A percentile compares a stretch with the other conserved stretches of the same genome.
These are phyloP conservation scores for Chalcosyrphus nemorum DNA, from an alignment of 2,888 invertebrate species.

Conservation along the genomic window DNA sequence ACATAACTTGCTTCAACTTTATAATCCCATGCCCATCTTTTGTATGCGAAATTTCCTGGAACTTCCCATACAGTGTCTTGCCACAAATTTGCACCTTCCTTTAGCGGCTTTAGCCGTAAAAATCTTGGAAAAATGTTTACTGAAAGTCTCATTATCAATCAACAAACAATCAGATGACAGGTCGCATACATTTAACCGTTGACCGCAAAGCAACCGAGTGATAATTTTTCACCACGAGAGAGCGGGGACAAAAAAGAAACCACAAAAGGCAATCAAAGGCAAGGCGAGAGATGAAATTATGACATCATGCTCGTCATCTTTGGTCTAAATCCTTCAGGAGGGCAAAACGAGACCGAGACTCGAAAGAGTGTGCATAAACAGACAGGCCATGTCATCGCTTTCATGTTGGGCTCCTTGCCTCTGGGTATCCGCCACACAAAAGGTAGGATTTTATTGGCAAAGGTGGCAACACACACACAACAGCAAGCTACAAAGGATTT, in stretches of 20 bases:
- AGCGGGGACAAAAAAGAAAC: slow-evolving; percentile 10
- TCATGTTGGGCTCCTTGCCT: slow-evolving; percentile 19
- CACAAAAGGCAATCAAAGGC: slow-evolving; percentile 43
- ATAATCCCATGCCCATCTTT: slow-evolving; percentile 20
- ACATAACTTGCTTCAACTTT: slow-evolving; percentile 26
- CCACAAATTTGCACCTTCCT: slow-evolving; percentile 15
- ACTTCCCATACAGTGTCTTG: no score
- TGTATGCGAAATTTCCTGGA: slow-evolving; percentile 35
- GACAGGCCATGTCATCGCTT: slow-evolving; percentile 68
- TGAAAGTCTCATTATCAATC: slow-evolving; percentile 63
- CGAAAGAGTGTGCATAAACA: slow-evolving; percentile 51
- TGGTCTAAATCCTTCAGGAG: slow-evolving; percentile 35
- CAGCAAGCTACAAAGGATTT: slow-evolving; percentile 49
- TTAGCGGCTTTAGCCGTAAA: background rate
- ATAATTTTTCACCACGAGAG: slow-evolving; percentile 48
- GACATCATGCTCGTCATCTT: slow-evolving; percentile 59
- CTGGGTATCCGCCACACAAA: slow-evolving; percentile 18
- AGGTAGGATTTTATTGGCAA: background rate
- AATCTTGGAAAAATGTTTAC: background rate
- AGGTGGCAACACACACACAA: slow-evolving; percentile 16
- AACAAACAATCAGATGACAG: slow-evolving; percentile 64
- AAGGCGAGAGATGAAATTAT: slow-evolving; percentile 55
- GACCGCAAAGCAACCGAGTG: slow-evolving; percentile 52
- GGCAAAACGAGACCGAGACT: slow-evolving; percentile 5
- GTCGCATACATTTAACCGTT: slow-evolving; percentile 51